These are phyloP conservation scores for Triplophysa siluroides DNA, from an alignment of 2,113 vertebrate species.

Conservation along the genomic window DNA sequence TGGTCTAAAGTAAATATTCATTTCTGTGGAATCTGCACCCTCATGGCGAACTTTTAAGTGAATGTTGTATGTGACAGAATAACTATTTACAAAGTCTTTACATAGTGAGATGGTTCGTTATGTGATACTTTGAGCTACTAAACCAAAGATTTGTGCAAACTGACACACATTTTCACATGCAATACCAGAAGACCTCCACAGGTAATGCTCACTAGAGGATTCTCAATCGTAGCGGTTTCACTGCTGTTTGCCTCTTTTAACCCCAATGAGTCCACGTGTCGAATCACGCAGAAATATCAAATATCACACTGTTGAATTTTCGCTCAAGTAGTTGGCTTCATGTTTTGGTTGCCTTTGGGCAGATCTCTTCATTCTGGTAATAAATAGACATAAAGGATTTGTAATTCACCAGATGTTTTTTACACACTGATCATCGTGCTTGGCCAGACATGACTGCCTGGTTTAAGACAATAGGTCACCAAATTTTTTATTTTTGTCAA, in stretches of 20 bases:
- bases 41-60: background rate
- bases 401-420: too few species aligned
- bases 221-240: background rate
- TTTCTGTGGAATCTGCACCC: background rate
- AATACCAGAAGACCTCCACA: background rate
- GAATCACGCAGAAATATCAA: background rate
- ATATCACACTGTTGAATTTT: constrained; percentile 42
- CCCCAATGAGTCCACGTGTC: background rate
- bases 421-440: too few species aligned
- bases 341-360: constrained; percentile 51
- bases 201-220: background rate
- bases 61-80: background rate
- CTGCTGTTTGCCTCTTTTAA: background rate
- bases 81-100: constrained; percentile 12
- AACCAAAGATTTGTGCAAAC: background rate
- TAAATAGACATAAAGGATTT: constrained; percentile 4
- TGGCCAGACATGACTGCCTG: too few species aligned
- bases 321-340: constrained; percentile 58
- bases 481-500: too few species aligned
- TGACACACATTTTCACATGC: constrained; percentile 2
- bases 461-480: too few species aligned
- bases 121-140: background rate
- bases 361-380: constrained; percentile 61
- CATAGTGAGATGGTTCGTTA: background rate
- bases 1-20: background rate